Evolutionary conservation across 1,140 invertebrate species (phyloP).

Genomic region (Megalonaias nervosa): DNA sequence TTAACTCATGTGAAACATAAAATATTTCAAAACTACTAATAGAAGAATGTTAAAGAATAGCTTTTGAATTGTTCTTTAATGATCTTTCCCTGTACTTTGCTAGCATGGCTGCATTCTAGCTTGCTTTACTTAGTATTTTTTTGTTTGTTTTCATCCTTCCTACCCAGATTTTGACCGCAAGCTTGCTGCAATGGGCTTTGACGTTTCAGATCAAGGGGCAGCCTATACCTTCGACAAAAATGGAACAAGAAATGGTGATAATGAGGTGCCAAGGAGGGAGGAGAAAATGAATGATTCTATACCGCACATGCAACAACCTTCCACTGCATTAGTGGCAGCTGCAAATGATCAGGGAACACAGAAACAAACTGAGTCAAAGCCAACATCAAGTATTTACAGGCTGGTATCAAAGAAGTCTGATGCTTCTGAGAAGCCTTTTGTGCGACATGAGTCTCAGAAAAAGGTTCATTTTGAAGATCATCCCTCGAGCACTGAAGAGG

Average conservation of each 20-base stretch:
- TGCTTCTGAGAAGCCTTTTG: constrained; percentile 31
- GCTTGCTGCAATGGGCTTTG: constrained; percentile 65
- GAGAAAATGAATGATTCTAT: background rate
- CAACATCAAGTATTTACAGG: constrained; percentile 48
- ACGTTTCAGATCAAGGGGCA: constrained; percentile 48
- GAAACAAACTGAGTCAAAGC: constrained; percentile 14
- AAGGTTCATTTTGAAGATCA: constrained; percentile 43
- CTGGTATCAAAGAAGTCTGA: constrained; percentile 44
- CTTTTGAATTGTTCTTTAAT: background rate
- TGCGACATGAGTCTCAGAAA: constrained; percentile 24
- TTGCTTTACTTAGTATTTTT: constrained; percentile 8
- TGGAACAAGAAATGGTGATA: constrained; percentile 1
- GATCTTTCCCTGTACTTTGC: background rate
- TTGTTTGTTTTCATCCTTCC: constrained; percentile 17
- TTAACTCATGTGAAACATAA: background rate
- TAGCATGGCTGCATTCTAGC: background rate
- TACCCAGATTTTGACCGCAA: constrained; percentile 66
- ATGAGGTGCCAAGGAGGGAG: background rate
- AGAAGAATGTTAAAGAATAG: background rate
- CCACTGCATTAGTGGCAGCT: background rate
- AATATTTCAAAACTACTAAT: background rate
- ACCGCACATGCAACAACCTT: constrained; percentile 26
- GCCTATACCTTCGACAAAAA: constrained; percentile 41
- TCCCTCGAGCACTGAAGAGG: constrained; percentile 53
- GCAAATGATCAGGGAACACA: background rate